Conservation (phyloP, 2,113 vertebrate genomes). For the Sylvietta virens region DNA sequence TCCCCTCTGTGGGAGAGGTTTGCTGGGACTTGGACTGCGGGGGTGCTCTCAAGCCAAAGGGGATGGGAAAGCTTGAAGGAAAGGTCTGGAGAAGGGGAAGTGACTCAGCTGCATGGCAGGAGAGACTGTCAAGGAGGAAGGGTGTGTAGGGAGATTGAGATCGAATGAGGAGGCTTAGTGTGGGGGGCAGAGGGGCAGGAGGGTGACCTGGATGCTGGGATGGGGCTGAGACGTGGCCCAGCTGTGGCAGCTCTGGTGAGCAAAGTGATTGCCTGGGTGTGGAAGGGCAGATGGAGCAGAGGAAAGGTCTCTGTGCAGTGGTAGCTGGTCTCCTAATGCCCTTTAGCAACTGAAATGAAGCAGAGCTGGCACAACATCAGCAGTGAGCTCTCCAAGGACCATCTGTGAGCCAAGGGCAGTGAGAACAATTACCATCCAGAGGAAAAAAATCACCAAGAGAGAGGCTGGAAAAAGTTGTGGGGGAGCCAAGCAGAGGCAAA, state of each 20-base stretch:
- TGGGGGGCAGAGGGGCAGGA: background rate
- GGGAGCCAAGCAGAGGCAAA: background rate
- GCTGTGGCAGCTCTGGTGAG: background rate
- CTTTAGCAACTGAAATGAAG: conserved; percentile 35
- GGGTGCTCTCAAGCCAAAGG: background rate
- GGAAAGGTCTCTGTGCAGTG: background rate
- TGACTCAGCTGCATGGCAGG: background rate
- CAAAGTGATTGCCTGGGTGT: rapidly evolving
- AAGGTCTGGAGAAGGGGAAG: background rate
- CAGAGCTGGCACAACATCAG: conserved; percentile 20
- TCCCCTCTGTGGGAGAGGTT: background rate
- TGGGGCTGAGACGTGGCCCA: background rate
- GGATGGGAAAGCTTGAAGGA: background rate
- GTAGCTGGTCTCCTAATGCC: background rate
- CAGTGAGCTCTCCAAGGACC: conserved; percentile 7
- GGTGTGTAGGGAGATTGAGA: conserved; percentile 35
- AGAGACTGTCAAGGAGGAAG: background rate
- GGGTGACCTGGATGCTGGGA: background rate
- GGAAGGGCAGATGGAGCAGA: background rate
- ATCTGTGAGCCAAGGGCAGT: conserved; percentile 42
- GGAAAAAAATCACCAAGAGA: background rate
- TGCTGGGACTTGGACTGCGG: background rate
- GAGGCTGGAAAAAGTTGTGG: background rate
- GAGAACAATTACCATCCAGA: conserved; percentile 41
- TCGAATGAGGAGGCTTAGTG: background rate